These are phyloP conservation scores for Vespertilio murinus DNA, from an alignment of 2,797 vertebrate species.

Conservation along the genomic window DNA sequence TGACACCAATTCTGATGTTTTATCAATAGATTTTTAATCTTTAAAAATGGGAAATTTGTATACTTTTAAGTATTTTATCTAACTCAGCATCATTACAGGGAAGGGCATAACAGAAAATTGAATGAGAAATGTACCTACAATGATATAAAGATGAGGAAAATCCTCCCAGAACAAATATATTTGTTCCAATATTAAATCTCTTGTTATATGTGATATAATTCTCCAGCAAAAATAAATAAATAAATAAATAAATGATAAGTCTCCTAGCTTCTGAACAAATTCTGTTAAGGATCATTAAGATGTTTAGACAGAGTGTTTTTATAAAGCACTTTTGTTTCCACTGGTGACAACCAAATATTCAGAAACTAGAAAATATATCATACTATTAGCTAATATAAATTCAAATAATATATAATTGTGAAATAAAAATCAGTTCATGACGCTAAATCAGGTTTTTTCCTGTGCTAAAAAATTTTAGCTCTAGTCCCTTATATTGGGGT, in stretches of 20 bases:
- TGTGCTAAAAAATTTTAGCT: background rate
- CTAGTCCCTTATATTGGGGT: background rate
- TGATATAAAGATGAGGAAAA: slow-evolving; percentile 22
- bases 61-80: background rate
- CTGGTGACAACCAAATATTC: background rate
- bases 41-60: slow-evolving; percentile 10
- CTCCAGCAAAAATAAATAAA: background rate
- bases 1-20: background rate
- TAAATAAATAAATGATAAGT: background rate
- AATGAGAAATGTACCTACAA: slow-evolving; percentile 41
- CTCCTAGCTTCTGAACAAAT: background rate
- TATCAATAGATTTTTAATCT: slow-evolving; percentile 26
- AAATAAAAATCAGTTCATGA: background rate
- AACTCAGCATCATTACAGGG: background rate
- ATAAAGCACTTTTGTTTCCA: background rate
- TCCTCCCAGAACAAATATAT: background rate
- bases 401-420: background rate
- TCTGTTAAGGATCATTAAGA: background rate
- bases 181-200: background rate
- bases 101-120: slow-evolving; percentile 19
- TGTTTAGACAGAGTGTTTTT: background rate
- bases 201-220: background rate
- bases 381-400: background rate
- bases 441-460: background rate
- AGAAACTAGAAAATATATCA: background rate